phyloP scores from a whole-genome alignment of 2,888 invertebrate species.

The Harmothoe impar region DNA sequence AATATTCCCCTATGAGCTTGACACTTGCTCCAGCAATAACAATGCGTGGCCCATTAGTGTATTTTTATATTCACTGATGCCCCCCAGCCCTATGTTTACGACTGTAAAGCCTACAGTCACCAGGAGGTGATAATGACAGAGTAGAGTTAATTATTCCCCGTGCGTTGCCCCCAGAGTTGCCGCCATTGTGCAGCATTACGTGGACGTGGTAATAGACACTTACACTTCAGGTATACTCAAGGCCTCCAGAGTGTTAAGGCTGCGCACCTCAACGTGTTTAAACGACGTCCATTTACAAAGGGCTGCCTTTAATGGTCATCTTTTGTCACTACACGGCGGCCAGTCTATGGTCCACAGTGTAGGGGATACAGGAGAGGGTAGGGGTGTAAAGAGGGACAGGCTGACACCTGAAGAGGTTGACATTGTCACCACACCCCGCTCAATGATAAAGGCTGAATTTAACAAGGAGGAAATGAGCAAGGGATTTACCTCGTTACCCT shows the following conservation, averaged over 20 bases:
- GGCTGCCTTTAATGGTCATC: not conserved
- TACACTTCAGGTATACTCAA: not conserved
- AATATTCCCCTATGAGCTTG: too few species aligned
- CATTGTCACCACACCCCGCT: not conserved
- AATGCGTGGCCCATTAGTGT: too few species aligned
- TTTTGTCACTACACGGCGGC: not conserved
- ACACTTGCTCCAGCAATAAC: too few species aligned
- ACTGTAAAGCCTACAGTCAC: too few species aligned
- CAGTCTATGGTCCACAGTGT: not conserved
- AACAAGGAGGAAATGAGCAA: not conserved
- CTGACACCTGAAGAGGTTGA: not conserved
- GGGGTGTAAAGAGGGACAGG: not conserved
- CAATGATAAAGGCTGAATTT: not conserved
- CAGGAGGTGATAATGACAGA: too few species aligned
- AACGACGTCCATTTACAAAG: not conserved
- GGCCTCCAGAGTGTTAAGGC: not conserved
- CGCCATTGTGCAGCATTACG: not conserved
- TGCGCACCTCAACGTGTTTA: not conserved
- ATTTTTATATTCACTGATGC: too few species aligned
- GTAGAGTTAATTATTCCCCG: too few species aligned
- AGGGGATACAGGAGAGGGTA: not conserved
- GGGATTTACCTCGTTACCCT: not conserved
- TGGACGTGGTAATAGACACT: not conserved
- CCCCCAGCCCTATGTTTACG: too few species aligned
- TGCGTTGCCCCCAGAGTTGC: too few species aligned